Conservation (phyloP, 1,140 invertebrate species). For the Bombus soroeensis region DNA sequence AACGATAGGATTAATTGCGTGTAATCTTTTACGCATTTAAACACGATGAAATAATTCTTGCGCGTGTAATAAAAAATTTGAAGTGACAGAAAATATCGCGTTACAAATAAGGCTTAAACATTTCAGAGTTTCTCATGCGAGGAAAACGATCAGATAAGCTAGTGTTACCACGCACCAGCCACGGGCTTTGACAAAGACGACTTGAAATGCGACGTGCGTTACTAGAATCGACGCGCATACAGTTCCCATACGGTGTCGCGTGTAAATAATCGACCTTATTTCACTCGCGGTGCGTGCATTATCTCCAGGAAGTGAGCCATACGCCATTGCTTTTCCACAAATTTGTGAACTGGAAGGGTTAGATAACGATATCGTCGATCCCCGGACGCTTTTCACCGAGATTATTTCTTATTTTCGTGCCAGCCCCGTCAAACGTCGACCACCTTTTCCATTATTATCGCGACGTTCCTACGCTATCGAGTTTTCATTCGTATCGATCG, state of each 20-base stretch:
- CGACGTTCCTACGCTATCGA: neutral
- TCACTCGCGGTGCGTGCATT: constrained; percentile 43
- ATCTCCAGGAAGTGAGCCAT: constrained; percentile 52
- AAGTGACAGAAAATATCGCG: neutral
- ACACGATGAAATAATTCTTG: neutral
- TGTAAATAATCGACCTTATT: constrained; percentile 53
- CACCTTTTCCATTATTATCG: neutral
- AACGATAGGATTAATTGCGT: neutral
- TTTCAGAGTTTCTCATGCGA: neutral
- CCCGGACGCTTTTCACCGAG: constrained; percentile 18
- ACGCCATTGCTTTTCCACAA: constrained; percentile 33
- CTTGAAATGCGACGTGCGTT: constrained; percentile 2
- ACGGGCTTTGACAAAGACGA: neutral
- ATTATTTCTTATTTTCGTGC: constrained; percentile 34
- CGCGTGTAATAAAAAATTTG: neutral
- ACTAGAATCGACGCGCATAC: neutral
- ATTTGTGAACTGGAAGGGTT: constrained; percentile 55
- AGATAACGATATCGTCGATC: constrained; percentile 50
- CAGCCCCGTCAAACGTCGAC: neutral
- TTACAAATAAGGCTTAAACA: neutral
- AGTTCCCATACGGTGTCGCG: constrained; percentile 3
- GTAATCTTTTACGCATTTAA: neutral
- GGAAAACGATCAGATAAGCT: neutral
- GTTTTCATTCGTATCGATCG: neutral
- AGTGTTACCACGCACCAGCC: neutral